Evolutionary conservation across 2,797 vertebrate species (phyloP), one percentile per base, ranked within the genome.

Genomic region (Hylomyscus alleni): DNA sequence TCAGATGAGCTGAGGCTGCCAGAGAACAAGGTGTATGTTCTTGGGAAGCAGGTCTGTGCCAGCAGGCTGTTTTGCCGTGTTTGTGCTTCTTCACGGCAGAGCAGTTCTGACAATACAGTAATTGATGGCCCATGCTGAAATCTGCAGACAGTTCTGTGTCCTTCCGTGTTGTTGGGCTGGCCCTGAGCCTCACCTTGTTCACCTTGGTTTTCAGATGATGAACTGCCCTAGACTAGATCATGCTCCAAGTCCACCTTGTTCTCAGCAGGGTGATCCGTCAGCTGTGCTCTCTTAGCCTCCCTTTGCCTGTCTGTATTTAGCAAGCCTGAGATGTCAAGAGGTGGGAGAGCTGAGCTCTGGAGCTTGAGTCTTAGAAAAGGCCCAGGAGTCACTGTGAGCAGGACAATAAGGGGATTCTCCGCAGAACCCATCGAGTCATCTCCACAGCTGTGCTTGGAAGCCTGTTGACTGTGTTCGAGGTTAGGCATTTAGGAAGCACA

Each of bases 1-100:
- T 97, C 81, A 91, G 95, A 95, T 96, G 96, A 98, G 94, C 96
- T 92, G 94, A 97, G 90, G 94, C 97, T 95, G 95, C 94, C 83
- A 97, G 93, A 97, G 90, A 67, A 93, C 96, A 95, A 37, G 92
- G 91, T 97, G 97, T 20, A 37, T 20, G 52, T 94, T 97, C 91
- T 96, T 98, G 86, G 56, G 96, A 97, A 95, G 91, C 97, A 86
- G 84, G 62, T n/a, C 62, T 69, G 62, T 13, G 11, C 95, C 62
- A 94, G 90, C 95, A 89, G 88, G 91, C 95, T 96, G 94, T 98
- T 96, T 97, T 12, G 19, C 60, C 58, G 44, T 97, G 80, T 34
- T 31, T 47, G 17, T 20, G 44, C 81, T 50, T 50, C 31, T 85
- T 44, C 44, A 50, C 60, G 56, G 50, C 60, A 47, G 76, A 78